A percentile compares a stretch with the other conserved stretches of the same genome.
These are phyloP conservation scores for Priocnemis perturbator DNA, from an alignment of 2,888 invertebrate species.

Conservation along the genomic window DNA sequence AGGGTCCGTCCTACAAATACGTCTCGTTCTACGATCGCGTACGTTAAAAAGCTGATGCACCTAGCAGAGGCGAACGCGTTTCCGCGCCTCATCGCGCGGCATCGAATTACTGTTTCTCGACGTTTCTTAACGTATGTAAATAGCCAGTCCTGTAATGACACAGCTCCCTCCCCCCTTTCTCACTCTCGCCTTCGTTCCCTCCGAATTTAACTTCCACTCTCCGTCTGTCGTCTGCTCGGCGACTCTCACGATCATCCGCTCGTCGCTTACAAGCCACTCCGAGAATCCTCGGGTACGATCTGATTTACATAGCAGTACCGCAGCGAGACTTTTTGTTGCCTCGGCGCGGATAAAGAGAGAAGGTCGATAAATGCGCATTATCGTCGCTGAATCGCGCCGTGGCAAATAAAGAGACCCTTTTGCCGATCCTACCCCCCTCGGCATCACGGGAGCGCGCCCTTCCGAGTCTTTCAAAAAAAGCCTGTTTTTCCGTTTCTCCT, in stretches of 20 bases:
- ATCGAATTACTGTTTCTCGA: too few relatives aligned
- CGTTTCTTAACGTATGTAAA: too few relatives aligned
- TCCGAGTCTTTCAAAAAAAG: constrained; percentile 4
- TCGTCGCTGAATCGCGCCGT: neutral
- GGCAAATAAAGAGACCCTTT: neutral
- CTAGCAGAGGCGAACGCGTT: too few relatives aligned
- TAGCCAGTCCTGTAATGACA: too few relatives aligned
- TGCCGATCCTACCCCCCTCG: neutral
- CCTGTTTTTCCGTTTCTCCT: constrained; percentile 24
- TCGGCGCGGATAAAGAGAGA: too few relatives aligned
- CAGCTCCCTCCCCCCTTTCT: neutral
- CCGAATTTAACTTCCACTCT: neutral
- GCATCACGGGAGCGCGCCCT: neutral
- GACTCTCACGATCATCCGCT: too few relatives aligned
- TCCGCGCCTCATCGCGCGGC: neutral
- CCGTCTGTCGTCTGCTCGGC: neutral
- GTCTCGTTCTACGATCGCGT: neutral
- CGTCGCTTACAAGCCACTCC: too few relatives aligned
- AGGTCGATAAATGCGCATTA: too few relatives aligned
- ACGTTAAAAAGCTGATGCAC: too few relatives aligned
- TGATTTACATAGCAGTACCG: constrained; percentile 3
- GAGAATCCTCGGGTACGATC: neutral
- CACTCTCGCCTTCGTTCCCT: neutral
- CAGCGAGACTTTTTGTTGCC: neutral
- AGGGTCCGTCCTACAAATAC: too few relatives aligned